A percentile compares a stretch with the other conserved stretches of the same genome.
phyloP scores from a whole-genome alignment of 1,140 invertebrate genomes.

The Nasonia longicornis region DNA sequence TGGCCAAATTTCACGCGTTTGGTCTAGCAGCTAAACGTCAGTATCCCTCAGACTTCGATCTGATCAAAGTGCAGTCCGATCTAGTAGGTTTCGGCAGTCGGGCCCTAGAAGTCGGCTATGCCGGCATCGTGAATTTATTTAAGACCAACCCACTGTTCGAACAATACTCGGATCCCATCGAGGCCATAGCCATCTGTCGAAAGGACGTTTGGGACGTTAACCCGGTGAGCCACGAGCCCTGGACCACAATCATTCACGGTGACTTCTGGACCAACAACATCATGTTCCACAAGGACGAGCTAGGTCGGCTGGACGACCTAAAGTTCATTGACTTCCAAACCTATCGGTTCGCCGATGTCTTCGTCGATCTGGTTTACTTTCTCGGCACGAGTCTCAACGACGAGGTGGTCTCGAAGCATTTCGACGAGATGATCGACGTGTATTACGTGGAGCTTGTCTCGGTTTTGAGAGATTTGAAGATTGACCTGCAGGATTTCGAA shows the following conservation, averaged over 20 bases:
- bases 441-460: constrained; percentile 70
- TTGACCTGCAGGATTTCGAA: constrained; percentile 49
- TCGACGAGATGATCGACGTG: constrained; percentile 66
- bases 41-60: constrained; percentile 65
- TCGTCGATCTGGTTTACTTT: neutral
- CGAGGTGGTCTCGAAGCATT: constrained; percentile 57
- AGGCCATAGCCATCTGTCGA: neutral
- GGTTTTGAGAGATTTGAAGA: constrained; percentile 53
- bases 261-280: constrained; percentile 32
- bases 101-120: neutral
- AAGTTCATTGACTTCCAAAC: constrained; percentile 16
- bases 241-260: neutral
- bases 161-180: constrained; percentile 45
- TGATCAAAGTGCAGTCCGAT: constrained; percentile 50
- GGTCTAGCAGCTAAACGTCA: constrained; percentile 69
- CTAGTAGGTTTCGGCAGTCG: neutral
- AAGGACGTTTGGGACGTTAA: neutral
- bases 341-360: neutral
- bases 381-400: neutral
- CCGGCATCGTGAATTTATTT: constrained; percentile 48
- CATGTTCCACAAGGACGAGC: neutral
- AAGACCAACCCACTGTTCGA: constrained; percentile 53
- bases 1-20: constrained; percentile 71
- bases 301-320: neutral
- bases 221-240: constrained; percentile 45